phyloP scores from a whole-genome alignment of 2,888 invertebrate species.

The Tolmerus cingulatus region DNA sequence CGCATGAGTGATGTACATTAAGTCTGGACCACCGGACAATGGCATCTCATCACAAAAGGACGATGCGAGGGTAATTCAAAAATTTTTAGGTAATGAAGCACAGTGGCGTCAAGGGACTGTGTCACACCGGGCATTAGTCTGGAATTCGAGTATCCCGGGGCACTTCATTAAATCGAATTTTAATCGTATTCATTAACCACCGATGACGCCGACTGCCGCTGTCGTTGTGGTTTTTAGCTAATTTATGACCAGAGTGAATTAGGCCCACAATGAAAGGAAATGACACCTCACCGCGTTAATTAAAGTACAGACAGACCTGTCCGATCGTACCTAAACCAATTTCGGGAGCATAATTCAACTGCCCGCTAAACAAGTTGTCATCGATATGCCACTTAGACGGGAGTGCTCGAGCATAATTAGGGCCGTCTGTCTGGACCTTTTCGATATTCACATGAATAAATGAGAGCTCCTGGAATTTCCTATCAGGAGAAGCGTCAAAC shows the following conservation, averaged over 20 bases:
- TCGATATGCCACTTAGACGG: not conserved
- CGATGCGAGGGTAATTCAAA: not conserved
- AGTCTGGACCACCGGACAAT: not conserved
- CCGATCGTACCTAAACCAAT: not conserved
- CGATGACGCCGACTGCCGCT: not conserved
- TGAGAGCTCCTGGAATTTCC: not conserved
- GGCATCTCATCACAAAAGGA: not conserved
- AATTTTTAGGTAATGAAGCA: not conserved
- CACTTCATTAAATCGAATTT: not conserved
- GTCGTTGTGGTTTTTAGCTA: not conserved
- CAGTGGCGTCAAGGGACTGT: not conserved
- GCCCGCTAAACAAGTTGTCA: not conserved
- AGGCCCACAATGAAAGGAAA: not conserved
- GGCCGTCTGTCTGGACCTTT: not conserved
- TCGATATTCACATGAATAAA: not conserved
- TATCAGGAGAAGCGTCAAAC: not conserved
- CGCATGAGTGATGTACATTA: not conserved
- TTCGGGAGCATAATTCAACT: not conserved
- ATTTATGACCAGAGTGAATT: not conserved
- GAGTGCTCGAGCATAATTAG: not conserved
- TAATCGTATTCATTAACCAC: not conserved
- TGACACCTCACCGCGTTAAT: not conserved
- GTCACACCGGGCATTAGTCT: not conserved
- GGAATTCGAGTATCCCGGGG: not conserved
- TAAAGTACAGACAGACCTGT: not conserved